Evolutionary conservation across 1,140 invertebrate genomes (phyloP).

Genomic region (Euura saliciscinereae): DNA sequence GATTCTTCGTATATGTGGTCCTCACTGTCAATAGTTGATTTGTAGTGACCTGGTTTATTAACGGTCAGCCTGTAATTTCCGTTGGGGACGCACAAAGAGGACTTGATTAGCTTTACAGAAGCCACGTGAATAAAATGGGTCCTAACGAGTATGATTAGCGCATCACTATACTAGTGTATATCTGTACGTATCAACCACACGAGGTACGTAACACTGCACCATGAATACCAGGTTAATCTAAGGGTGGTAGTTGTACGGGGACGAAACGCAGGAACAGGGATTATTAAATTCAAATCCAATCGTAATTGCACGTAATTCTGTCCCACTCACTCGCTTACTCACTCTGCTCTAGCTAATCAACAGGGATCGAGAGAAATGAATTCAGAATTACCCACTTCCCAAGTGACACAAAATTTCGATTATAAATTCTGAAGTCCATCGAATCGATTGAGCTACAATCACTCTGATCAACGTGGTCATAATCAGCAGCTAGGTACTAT

Average conservation of each 20-base stretch:
- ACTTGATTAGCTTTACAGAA: slow-evolving; percentile 5
- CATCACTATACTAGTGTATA: background rate
- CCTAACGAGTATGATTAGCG: background rate
- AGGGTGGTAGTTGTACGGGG: background rate
- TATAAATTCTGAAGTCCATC: too few relatives aligned
- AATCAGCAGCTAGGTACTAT: too few relatives aligned
- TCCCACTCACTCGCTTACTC: background rate
- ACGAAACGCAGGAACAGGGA: background rate
- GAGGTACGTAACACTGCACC: background rate
- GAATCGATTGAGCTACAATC: too few relatives aligned
- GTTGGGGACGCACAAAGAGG: background rate
- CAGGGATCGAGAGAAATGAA: background rate
- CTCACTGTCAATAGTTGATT: slow-evolving; percentile 3
- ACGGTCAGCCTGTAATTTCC: background rate
- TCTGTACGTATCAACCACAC: background rate
- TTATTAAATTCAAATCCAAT: slow-evolving; percentile 6
- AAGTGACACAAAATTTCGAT: too few relatives aligned
- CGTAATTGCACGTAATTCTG: background rate
- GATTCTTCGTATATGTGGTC: background rate
- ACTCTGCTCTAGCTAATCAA: background rate
- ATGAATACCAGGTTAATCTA: background rate
- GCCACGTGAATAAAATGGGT: background rate
- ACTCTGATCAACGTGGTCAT: too few relatives aligned
- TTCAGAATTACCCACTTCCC: too few relatives aligned
- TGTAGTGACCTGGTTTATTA: background rate